phyloP scores from a whole-genome alignment of 1,140 invertebrate species.

The Platyscapa corneri region DNA sequence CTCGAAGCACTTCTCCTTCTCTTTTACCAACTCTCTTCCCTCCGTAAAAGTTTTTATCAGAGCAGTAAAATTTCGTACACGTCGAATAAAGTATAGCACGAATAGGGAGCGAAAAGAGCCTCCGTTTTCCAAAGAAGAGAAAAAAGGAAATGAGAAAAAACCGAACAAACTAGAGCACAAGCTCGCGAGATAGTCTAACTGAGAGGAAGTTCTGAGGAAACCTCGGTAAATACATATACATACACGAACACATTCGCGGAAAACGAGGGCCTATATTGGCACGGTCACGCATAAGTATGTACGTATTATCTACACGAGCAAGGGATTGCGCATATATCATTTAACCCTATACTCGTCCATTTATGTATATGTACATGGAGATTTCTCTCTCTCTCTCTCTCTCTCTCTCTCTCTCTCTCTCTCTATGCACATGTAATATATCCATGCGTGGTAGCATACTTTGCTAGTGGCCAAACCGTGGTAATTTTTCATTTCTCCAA shows the following conservation, averaged over 20 bases:
- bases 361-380: no score
- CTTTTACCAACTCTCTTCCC: neutral
- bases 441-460: neutral
- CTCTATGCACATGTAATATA: no score
- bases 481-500: conserved; percentile 42
- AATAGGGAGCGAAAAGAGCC: conserved; percentile 8
- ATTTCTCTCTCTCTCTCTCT: no score
- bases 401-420: no score
- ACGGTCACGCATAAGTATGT: neutral
- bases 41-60: conserved; percentile 50
- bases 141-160: neutral
- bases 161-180: conserved; percentile 34
- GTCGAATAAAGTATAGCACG: conserved; percentile 23
- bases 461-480: no score
- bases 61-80: conserved; percentile 49
- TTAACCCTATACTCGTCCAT: no score
- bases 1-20: neutral
- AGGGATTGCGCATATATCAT: no score
- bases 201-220: conserved; percentile 6
- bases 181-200: conserved; percentile 25
- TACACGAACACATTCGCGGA: no score
- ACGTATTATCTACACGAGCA: neutral
- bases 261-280: no score
- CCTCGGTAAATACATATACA: neutral
- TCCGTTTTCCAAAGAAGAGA: conserved; percentile 10